Evolutionary conservation across 2,888 invertebrate species (phyloP).

Genomic region (Stegophylla sp.): DNA sequence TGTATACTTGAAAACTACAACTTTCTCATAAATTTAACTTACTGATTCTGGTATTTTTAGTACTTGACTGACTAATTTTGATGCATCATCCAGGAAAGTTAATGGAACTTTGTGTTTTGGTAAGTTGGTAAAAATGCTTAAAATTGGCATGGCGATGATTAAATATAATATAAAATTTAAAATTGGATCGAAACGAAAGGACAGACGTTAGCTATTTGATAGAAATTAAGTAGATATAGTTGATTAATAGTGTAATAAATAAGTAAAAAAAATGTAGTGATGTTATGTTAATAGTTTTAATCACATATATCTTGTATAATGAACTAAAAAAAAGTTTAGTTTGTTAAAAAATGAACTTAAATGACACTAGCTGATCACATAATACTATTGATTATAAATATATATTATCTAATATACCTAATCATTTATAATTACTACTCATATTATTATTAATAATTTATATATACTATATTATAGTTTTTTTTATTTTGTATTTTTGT

Average conservation of each 20-base stretch:
- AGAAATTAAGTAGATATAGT: no score
- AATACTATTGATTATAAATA: no score
- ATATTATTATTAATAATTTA: background rate
- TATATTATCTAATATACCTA: no score
- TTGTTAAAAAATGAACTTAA: no score
- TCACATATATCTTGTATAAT: background rate
- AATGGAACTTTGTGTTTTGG: constrained; percentile 36
- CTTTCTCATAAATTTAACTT: background rate
- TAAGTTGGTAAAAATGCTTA: constrained; percentile 39
- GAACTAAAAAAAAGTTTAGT: no score
- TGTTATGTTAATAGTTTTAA: background rate
- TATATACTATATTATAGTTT: background rate
- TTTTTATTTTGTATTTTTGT: no score
- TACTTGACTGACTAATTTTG: constrained; percentile 34
- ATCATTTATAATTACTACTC: no score
- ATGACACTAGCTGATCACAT: no score
- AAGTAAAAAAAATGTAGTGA: no score
- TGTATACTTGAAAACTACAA: no score
- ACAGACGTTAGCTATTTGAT: no score
- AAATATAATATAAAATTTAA: background rate
- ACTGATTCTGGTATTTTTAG: constrained; percentile 38
- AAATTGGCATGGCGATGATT: constrained; percentile 33
- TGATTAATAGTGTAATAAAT: no score
- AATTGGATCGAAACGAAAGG: background rate
- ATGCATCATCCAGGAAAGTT: constrained; percentile 38